A percentile compares a stretch with the other conserved stretches of the same genome.
Evolutionary conservation across 2,888 invertebrate genomes (phyloP).

Genomic region (Synanthedon myopaeformis): DNA sequence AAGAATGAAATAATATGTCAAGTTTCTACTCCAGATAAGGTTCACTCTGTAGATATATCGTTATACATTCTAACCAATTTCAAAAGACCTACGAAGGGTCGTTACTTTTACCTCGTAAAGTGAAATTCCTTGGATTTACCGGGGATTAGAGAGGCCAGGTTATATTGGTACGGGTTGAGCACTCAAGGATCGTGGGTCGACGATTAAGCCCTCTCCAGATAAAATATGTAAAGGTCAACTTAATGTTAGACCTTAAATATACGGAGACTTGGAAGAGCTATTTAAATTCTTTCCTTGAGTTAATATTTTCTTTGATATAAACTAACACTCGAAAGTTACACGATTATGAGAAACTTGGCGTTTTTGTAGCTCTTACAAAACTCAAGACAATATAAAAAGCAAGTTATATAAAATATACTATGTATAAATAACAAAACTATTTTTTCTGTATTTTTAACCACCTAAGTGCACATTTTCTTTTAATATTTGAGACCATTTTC

Average conservation of each 20-base stretch:
- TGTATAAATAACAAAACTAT: too few relatives aligned
- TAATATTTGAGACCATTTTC: too few relatives aligned
- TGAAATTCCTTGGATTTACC: conserved; percentile 20
- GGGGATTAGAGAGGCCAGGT: conserved; percentile 28
- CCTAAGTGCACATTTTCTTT: too few relatives aligned
- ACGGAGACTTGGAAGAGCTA: conserved; percentile 35
- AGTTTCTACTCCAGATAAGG: conserved; percentile 50
- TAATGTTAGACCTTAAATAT: conserved; percentile 29
- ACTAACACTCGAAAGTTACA: too few relatives aligned
- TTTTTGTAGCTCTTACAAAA: too few relatives aligned
- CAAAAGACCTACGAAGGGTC: conserved; percentile 34
- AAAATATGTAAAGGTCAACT: conserved; percentile 66
- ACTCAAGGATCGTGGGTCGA: conserved; percentile 51
- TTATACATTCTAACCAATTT: conserved; percentile 36
- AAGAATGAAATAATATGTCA: conserved; percentile 20
- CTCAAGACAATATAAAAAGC: too few relatives aligned
- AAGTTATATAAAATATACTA: too few relatives aligned
- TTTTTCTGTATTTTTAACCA: too few relatives aligned
- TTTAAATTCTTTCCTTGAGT: conserved; percentile 46
- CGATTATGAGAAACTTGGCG: too few relatives aligned
- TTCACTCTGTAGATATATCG: conserved; percentile 39
- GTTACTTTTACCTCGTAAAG: conserved; percentile 31
- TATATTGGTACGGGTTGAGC: conserved; percentile 41
- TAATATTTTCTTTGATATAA: conserved; percentile 12
- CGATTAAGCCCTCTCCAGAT: conserved; percentile 62